Evolutionary conservation across 2,113 vertebrate species (phyloP).

Genomic region (Hippocampus comes): DNA sequence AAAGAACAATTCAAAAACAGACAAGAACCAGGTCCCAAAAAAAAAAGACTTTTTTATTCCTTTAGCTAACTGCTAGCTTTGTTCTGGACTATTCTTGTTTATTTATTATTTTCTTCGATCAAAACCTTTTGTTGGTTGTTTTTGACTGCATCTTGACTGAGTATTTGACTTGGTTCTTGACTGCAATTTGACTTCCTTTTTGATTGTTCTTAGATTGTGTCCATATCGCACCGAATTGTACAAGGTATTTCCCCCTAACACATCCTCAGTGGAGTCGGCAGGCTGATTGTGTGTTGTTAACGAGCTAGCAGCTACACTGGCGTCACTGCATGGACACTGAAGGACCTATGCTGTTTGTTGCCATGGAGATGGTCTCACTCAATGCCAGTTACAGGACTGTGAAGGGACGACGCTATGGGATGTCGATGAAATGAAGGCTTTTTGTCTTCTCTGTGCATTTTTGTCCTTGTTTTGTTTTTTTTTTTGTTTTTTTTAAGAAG

Average conservation of each 20-base stretch:
- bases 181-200: not conserved
- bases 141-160: not conserved
- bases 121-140: not conserved
- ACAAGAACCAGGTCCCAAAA: too few species aligned
- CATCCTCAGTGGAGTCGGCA: not conserved
- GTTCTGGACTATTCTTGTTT: not conserved
- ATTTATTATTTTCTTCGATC: too few species aligned
- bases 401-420: not conserved
- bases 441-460: not conserved
- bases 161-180: not conserved
- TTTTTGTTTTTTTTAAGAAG: not conserved
- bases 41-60: too few species aligned
- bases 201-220: not conserved
- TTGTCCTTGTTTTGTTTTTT: not conserved
- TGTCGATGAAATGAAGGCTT: slow-evolving; percentile 8
- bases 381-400: not conserved
- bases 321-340: not conserved
- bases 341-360: not conserved
- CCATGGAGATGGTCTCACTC: not conserved
- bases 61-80: too few species aligned
- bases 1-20: not conserved
- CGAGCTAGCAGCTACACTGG: not conserved
- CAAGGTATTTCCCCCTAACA: too few species aligned
- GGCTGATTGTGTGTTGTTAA: not conserved
- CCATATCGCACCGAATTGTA: too few species aligned